Evolutionary conservation across 2,797 vertebrate genomes (phyloP).

Genomic region (Zalophus californianus): DNA sequence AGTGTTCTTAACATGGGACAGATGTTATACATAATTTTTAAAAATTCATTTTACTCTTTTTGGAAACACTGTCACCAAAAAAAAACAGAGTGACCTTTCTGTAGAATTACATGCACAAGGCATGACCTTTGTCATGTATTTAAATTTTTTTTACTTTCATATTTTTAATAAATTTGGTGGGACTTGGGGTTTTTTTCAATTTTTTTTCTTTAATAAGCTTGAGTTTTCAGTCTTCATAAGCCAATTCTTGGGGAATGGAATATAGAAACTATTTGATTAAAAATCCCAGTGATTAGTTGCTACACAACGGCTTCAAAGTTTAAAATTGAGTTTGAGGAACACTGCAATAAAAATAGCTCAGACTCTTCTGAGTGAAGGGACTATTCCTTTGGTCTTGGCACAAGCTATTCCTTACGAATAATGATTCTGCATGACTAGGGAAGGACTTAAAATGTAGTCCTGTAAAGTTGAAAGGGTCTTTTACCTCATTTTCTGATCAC

Average conservation of each 20-base stretch:
- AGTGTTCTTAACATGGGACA: background rate
- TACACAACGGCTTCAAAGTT: background rate
- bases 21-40: background rate
- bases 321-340: background rate
- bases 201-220: background rate
- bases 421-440: background rate
- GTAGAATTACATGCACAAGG: background rate
- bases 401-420: background rate
- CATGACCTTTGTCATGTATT: background rate
- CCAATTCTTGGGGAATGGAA: background rate
- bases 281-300: background rate
- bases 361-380: background rate
- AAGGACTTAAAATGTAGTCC: background rate
- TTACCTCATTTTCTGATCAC: conserved; percentile 43
- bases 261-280: background rate
- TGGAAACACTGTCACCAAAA: background rate
- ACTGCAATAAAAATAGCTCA: background rate
- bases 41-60: background rate
- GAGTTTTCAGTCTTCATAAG: background rate
- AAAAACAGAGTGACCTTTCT: background rate
- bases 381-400: background rate
- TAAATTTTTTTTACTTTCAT: background rate
- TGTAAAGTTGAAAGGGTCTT: background rate
- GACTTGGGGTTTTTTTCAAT: background rate
- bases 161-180: background rate